Evolutionary conservation across 2,797 vertebrate genomes (phyloP), one percentile per base, ranked within the genome.

Genomic region (Dermochelys coriacea): DNA sequence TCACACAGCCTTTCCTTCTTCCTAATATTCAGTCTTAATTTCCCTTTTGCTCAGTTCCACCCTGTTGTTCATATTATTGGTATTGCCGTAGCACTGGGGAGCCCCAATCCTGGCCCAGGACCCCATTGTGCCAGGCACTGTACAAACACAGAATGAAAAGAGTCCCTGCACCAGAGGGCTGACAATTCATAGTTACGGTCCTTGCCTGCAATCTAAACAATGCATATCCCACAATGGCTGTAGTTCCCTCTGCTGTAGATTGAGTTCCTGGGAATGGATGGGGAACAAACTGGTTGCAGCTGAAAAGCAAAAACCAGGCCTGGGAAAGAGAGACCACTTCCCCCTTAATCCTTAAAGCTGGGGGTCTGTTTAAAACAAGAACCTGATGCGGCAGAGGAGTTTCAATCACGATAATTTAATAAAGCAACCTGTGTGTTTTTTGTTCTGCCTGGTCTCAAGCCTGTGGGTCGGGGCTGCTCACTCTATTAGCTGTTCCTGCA

Each of bases 391-490:
- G 84, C 75, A 78, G 79, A 55, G 84, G 79, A 88, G 92, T 91
- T 92, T 95, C 93, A 94, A 55, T 87, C 86, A 47, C 80, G 61
- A 47, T 89, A 88, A 27, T 0, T 1, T 82, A 79, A 87, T 47
- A 68, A 91, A 88, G 82, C 84, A n/a, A 78, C 8, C 59, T 25
- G 82, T 75, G 81, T 79, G 81, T 71, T 3, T 87, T 91, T 95
- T 91, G 85, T 94, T 95, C 68, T 79, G 87, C 59, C 79, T 87
- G 75, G 82, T 96, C 68, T 91, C 68, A 57, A 50, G 91, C 18
- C 45, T 0, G 31, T 82, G 93, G 90, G 84, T 93, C 87, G 45
- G 82, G 37, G 75, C 59, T 29, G 59, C 75, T 90, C 4, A 0
- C 87, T 61, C 0, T 31, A 41, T 82, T 51, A 82, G 75, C 86